These are phyloP conservation scores for Brenthis hecate DNA, from an alignment of 2,888 invertebrate species.

Conservation along the genomic window DNA sequence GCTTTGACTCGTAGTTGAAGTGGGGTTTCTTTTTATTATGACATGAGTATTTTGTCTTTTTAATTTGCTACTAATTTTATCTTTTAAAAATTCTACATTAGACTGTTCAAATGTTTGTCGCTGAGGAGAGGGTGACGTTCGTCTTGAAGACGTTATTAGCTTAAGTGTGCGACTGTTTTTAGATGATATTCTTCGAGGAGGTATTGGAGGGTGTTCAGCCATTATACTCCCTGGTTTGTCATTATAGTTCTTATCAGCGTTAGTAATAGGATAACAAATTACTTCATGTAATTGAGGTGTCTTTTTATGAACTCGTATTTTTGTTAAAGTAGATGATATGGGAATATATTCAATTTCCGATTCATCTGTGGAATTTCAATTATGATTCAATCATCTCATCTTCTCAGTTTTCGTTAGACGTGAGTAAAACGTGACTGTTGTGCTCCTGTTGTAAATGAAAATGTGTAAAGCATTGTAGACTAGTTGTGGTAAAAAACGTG, in stretches of 20 bases:
- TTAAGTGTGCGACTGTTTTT: slow-evolving; percentile 86
- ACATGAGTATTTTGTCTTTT: slow-evolving; percentile 76
- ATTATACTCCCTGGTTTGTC: slow-evolving; percentile 57
- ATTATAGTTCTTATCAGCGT: slow-evolving; percentile 56
- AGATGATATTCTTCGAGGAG: slow-evolving; percentile 89
- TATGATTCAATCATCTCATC: slow-evolving; percentile 54
- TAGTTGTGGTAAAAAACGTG: slow-evolving; percentile 60
- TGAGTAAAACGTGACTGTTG: slow-evolving; percentile 67
- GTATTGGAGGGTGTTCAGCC: slow-evolving; percentile 83
- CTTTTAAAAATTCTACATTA: slow-evolving; percentile 84
- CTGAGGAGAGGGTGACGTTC: slow-evolving; percentile 63
- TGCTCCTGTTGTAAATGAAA: slow-evolving; percentile 64
- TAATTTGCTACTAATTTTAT: slow-evolving; percentile 84
- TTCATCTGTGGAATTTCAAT: slow-evolving; percentile 86
- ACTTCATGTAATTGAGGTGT: slow-evolving; percentile 79
- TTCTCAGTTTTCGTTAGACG: slow-evolving; percentile 59
- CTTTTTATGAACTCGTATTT: slow-evolving; percentile 89
- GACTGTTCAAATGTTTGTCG: slow-evolving; percentile 62
- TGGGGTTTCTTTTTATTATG: slow-evolving; percentile 52
- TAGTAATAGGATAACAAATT: slow-evolving; percentile 83
- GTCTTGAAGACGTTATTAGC: slow-evolving; percentile 81
- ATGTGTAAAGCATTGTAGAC: slow-evolving; percentile 59
- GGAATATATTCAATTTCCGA: slow-evolving; percentile 91
- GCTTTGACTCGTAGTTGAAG: slow-evolving; percentile 43
- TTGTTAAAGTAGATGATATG: slow-evolving; percentile 90